A percentile compares a stretch with the other conserved stretches of the same genome.
phyloP scores from a whole-genome alignment of 2,888 invertebrate species.

The Lepidonotus clava region DNA sequence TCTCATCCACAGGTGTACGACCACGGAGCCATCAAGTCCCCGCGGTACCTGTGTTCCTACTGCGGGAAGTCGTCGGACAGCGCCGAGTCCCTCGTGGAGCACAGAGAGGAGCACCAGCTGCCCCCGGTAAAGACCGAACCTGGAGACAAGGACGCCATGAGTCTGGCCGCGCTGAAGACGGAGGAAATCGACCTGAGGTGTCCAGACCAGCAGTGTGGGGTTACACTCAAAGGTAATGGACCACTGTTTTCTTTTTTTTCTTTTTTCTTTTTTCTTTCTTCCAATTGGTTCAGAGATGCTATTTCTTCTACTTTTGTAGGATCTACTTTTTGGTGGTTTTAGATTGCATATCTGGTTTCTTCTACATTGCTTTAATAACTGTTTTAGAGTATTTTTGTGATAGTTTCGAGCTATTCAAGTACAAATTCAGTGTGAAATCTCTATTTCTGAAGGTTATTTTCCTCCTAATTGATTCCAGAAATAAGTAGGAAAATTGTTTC shows the following conservation, averaged over 20 bases:
- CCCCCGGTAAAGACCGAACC: not conserved
- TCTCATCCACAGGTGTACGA: slow-evolving; percentile 8
- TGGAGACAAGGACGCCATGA: not conserved
- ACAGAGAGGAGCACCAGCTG: not conserved
- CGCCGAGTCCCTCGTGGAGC: not conserved
- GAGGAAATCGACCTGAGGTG: not conserved
- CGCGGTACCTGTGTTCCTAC: not conserved
- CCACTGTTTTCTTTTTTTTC: not conserved
- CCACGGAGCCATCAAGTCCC: not conserved
- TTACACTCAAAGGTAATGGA: not conserved
- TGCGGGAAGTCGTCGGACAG: not conserved
- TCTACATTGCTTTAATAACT: too few relatives aligned
- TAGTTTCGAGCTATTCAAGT: too few relatives aligned
- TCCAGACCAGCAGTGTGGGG: not conserved
- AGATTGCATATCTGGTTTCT: too few relatives aligned
- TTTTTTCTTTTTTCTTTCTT: not conserved
- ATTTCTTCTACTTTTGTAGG: too few relatives aligned
- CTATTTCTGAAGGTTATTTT: too few relatives aligned
- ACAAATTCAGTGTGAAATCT: too few relatives aligned
- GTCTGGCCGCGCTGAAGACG: not conserved
- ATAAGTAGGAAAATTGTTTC: too few relatives aligned
- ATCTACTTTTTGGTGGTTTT: too few relatives aligned
- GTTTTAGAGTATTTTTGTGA: too few relatives aligned
- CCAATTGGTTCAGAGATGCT: not conserved
- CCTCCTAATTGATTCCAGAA: too few relatives aligned